These are phyloP conservation scores for Ischnura elegans DNA, from an alignment of 2,888 invertebrate genomes.

Conservation along the genomic window DNA sequence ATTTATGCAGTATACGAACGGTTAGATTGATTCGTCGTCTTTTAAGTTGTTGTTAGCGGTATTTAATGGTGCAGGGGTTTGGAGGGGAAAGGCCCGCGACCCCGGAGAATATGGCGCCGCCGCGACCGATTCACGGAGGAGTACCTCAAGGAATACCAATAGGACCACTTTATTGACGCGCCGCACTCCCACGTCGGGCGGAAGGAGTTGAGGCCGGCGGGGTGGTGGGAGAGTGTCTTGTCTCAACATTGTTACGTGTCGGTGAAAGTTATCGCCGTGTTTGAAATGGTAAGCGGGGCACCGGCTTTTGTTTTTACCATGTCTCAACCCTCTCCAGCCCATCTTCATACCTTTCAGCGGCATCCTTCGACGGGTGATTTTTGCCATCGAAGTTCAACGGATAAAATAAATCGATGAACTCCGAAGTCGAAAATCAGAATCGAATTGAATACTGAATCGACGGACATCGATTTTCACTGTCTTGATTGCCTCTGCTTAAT, in stretches of 20 bases:
- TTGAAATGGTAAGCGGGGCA: conserved; percentile 36
- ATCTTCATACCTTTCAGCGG: background rate
- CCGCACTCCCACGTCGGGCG: background rate
- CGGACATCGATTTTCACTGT: too few species aligned
- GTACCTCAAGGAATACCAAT: conserved; percentile 50
- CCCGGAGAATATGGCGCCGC: conserved; percentile 10
- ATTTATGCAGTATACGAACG: too few species aligned
- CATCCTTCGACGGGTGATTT: background rate
- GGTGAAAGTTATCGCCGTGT: conserved; percentile 7
- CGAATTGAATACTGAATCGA: too few species aligned
- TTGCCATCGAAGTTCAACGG: too few species aligned
- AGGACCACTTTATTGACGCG: conserved; percentile 53
- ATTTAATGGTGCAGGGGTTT: background rate
- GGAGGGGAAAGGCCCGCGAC: background rate
- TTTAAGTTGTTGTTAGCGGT: too few species aligned
- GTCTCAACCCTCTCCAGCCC: background rate
- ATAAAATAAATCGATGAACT: too few species aligned
- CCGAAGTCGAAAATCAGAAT: too few species aligned
- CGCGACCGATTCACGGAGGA: conserved; percentile 34
- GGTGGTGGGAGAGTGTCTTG: background rate
- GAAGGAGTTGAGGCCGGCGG: background rate
- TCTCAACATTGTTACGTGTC: background rate
- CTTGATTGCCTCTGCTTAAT: background rate
- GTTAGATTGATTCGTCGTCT: too few species aligned
- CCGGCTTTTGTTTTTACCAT: background rate